Conservation (phyloP, 1,140 invertebrate species). For the Drosophila lowei region DNA sequence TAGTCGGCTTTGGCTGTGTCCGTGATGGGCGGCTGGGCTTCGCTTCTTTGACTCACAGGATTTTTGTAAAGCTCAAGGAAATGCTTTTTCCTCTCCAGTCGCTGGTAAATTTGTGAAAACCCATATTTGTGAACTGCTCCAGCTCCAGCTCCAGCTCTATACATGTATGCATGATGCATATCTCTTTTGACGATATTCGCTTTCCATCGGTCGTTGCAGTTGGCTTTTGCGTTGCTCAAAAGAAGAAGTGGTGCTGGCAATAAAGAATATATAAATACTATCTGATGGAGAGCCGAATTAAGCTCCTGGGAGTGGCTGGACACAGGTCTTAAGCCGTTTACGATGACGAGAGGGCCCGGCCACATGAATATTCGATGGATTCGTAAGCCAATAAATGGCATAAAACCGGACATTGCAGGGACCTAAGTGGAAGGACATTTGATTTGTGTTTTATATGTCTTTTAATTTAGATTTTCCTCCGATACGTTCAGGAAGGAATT, state of each 20-base stretch:
- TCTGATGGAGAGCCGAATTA: conserved; percentile 27
- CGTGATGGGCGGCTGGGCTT: too few species aligned
- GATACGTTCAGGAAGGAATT: conserved; percentile 23
- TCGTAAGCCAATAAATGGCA: conserved; percentile 19
- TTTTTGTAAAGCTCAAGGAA: too few species aligned
- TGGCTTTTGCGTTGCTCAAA: conserved; percentile 24
- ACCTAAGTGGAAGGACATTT: conserved; percentile 1
- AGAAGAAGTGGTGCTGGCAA: conserved; percentile 36
- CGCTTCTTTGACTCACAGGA: too few species aligned
- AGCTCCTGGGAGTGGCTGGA: conserved; percentile 20
- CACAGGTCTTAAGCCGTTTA: conserved; percentile 10
- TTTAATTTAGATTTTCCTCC: conserved; percentile 26
- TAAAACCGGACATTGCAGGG: conserved; percentile 11
- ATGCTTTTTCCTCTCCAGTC: too few species aligned
- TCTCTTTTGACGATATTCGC: conserved; percentile 18
- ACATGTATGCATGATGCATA: background rate
- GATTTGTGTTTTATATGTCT: conserved; percentile 39
- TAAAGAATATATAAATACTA: conserved; percentile 46
- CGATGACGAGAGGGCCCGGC: background rate
- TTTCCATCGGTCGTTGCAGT: conserved; percentile 37
- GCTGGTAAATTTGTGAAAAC: too few species aligned
- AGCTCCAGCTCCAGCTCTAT: too few species aligned
- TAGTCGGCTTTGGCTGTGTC: too few species aligned
- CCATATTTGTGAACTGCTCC: too few species aligned
- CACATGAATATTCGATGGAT: conserved; percentile 34